Evolutionary conservation across 2,113 vertebrate genomes (phyloP).

Genomic region (Muscicapa adusta): DNA sequence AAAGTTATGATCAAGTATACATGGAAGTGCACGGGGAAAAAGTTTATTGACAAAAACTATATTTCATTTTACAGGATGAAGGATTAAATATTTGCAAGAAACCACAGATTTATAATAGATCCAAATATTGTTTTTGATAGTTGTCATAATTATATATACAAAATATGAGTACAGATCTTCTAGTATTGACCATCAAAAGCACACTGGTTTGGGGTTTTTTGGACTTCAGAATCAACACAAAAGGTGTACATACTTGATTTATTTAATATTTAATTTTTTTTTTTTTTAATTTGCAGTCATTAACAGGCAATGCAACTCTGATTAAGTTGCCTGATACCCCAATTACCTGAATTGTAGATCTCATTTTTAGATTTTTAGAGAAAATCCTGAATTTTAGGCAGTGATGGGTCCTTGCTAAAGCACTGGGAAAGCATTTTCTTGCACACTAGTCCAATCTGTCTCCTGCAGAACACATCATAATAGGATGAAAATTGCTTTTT

Average conservation of each 20-base stretch:
- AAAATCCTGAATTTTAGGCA: constrained; percentile 15
- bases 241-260: background rate
- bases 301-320: background rate
- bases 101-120: background rate
- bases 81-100: background rate
- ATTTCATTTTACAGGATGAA: background rate
- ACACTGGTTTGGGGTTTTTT: background rate
- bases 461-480: constrained; percentile 56
- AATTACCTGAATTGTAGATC: background rate
- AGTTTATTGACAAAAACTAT: background rate
- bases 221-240: background rate
- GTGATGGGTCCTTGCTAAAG: background rate
- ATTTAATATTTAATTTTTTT: background rate
- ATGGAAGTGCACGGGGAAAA: background rate
- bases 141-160: background rate
- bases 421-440: constrained; percentile 34
- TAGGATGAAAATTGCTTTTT: constrained; percentile 62
- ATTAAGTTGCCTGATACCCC: background rate
- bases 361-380: background rate
- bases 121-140: background rate
- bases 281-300: background rate
- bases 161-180: background rate
- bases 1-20: background rate
- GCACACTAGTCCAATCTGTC: constrained; percentile 35
- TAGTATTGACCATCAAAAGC: background rate